These are phyloP conservation scores for Dascyllus trimaculatus DNA, from an alignment of 2,113 vertebrate genomes.

Conservation along the genomic window DNA sequence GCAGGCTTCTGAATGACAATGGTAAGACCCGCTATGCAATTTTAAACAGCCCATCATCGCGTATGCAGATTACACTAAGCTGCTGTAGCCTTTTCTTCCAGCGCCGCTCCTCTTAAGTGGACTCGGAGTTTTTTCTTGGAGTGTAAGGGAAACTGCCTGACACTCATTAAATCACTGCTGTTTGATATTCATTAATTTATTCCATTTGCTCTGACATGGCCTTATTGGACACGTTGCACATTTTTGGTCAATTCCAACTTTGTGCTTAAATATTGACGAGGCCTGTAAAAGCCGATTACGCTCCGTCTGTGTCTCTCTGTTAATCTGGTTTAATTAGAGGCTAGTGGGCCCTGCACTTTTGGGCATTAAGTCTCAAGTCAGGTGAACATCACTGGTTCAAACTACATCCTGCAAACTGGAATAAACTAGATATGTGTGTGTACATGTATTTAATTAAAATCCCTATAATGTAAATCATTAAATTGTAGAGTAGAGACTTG, in stretches of 20 bases:
- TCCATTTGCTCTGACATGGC: slow-evolving; percentile 43
- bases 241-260: slow-evolving; percentile 56
- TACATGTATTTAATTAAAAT: neutral
- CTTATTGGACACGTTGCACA: slow-evolving; percentile 50
- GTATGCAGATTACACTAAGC: slow-evolving; percentile 76
- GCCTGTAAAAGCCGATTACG: slow-evolving; percentile 60
- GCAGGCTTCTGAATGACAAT: slow-evolving; percentile 56
- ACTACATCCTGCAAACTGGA: neutral
- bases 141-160: slow-evolving; percentile 37
- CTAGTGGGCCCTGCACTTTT: slow-evolving; percentile 40
- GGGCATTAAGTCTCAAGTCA: slow-evolving; percentile 41
- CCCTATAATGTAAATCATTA: neutral
- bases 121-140: slow-evolving; percentile 46
- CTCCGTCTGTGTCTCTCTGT: slow-evolving; percentile 37
- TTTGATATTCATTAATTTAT: slow-evolving; percentile 73
- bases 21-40: slow-evolving; percentile 75
- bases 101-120: slow-evolving; percentile 60
- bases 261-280: slow-evolving; percentile 52
- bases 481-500: neutral
- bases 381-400: slow-evolving; percentile 6
- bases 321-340: slow-evolving; percentile 66
- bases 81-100: slow-evolving; percentile 63
- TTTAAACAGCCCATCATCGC: slow-evolving; percentile 72
- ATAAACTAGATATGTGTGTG: neutral
- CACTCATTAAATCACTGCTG: slow-evolving; percentile 63